Evolutionary conservation across 2,113 vertebrate genomes (phyloP), one percentile per base, ranked within the genome.

Genomic region (Furnarius figulus): DNA sequence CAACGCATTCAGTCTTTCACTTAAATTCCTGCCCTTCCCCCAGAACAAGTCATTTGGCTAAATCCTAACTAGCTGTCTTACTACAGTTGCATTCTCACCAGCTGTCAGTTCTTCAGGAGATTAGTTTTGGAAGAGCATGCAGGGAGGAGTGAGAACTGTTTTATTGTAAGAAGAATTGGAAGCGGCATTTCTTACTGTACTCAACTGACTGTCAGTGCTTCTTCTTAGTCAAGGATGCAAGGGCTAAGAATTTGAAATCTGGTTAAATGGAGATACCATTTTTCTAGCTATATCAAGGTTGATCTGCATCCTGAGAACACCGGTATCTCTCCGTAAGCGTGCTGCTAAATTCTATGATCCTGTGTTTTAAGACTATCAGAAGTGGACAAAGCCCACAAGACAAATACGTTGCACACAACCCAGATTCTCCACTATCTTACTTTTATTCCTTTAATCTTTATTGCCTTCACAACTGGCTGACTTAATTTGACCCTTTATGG

Each of bases 401-500:
- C 23, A 82, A 85, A 83, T 58, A 92, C 61, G 95, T 92, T 91
- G 89, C 92, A 95, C 93, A 93, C 76, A 94, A 95, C 85, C 90
- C 85, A 66, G 52, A 87, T 86, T 86, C 82, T 74, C 86, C 67
- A 79, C 50, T 78, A 66, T 47, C 74, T 94, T 82, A 31, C 55
- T 83, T 96, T 86, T 58, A 80, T 93, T 97, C 83, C 79, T 97
- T 96, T 76, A 67, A 62, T 79, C 75, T 83, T 49, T 49, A 91
- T 73, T 84, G 96, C 92, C 91, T 97, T 89, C 87, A 92, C 89
- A 90, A 63, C 92, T 94, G 91, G 97, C 94, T 97, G 96, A 96
- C 95, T 96, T 94, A 93, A 97, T 97, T 89, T 95, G 92, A 86
- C 91, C 95, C 89, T 91, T 92, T 97, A 96, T 93, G 92, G 74